Percentiles rank a stretch among this genome's conserved stretches.
Evolutionary conservation across 92 coral and sea anemone species (phyloP).

Genomic region (Phenganax marumi): DNA sequence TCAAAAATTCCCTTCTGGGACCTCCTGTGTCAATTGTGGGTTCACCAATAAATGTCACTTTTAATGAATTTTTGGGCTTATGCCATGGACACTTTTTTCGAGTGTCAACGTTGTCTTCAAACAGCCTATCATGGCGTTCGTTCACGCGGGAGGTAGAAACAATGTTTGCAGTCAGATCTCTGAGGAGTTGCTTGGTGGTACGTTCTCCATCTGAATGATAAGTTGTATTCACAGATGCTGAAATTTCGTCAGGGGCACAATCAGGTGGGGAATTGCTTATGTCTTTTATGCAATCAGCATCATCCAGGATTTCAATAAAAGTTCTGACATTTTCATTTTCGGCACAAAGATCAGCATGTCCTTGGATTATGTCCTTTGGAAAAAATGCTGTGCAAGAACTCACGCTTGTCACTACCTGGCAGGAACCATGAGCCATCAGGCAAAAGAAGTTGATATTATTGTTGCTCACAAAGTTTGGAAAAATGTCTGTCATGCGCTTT

Average conservation of each 20-base stretch:
- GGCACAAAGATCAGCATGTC: neutral
- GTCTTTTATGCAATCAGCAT: neutral
- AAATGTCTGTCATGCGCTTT: conserved; percentile 49
- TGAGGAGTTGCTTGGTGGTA: neutral
- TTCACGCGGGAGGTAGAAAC: neutral
- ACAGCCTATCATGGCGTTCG: no score
- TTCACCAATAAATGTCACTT: no score
- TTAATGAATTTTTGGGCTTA: no score
- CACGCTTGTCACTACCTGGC: no score
- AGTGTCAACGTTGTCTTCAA: no score
- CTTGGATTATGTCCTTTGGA: no score
- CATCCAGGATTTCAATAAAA: neutral
- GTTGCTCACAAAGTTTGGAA: conserved; percentile 10
- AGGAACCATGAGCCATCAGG: conserved; percentile 20
- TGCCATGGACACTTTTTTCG: no score
- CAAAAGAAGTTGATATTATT: conserved; percentile 39
- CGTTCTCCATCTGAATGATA: neutral
- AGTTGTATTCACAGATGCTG: neutral
- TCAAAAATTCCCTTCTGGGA: no score
- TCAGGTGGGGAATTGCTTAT: neutral
- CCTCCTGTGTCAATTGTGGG: no score
- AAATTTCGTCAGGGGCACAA: neutral
- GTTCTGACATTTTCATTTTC: neutral
- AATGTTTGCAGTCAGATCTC: neutral
- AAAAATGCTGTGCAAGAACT: no score